Evolutionary conservation across 2,113 vertebrate genomes (phyloP), one percentile per base, ranked within the genome.

Genomic region (Procavia capensis): DNA sequence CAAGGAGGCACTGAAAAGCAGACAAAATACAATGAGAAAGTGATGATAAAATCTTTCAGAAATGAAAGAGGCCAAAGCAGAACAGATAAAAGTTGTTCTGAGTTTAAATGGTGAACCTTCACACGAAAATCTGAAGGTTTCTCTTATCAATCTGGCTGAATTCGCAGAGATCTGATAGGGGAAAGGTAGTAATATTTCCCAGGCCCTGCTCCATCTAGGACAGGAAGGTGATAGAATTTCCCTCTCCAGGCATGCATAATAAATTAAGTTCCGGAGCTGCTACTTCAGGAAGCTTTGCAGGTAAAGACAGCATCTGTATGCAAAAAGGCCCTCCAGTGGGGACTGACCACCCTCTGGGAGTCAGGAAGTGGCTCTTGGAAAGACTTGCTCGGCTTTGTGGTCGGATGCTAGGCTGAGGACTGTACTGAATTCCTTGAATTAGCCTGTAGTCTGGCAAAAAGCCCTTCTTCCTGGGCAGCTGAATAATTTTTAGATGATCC

Each of bases 401-500:
- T 75, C 54, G 17, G 64, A 54, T 9, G 6, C 36, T 5, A 20
- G 29, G 74, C 10, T 64, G 31, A 19, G 54, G 36, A 87, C 94
- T 79, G 68, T 34, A 47, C 88, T 27, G 54, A 20, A 24, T 39
- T 97, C 87, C 19, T 85, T 68, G 45, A 78, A 92, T 93, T 13
- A 94, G 95, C 82, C 94, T 88, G 78, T 22, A 85, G 20, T 87
- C 96, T 97, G 96, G 80, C 96, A 97, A 63, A 89, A 93, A 96
- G 95, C 27, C 39, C 94, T 96, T 96, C 97, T 94, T 97, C 92
- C 76, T 78, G 78, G 88, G 31, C 54, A 88, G 80, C 83, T 81
- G 81, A 96, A 57, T 75, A 94, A 91, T 94, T 98, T 98, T 98
- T 90, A 93, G 93, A 76, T 92, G 91, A 95, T 85, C 63, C 86